phyloP scores from a whole-genome alignment of 2,888 invertebrate species.

The Drosophila subquinaria region DNA sequence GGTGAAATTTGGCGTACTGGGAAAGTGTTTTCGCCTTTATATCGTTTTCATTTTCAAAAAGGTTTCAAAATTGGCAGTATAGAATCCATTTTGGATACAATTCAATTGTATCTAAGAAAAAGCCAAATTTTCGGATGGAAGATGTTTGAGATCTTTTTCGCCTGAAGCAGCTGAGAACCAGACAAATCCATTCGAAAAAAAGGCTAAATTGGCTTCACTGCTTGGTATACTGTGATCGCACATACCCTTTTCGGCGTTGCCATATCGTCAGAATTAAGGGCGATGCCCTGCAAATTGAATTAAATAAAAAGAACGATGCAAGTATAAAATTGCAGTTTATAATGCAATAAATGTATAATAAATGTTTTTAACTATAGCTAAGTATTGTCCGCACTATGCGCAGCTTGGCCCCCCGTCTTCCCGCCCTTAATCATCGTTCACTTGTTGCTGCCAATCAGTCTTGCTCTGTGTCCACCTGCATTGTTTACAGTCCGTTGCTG shows the following conservation, averaged over 20 bases:
- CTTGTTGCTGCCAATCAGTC: constrained; percentile 62
- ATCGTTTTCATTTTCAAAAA: no score
- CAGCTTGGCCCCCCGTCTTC: constrained; percentile 29
- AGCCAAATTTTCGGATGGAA: no score
- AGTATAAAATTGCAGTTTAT: constrained; percentile 1
- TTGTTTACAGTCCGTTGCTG: constrained; percentile 65
- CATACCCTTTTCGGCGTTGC: constrained; percentile 13
- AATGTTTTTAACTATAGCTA: constrained; percentile 44
- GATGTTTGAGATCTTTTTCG: no score
- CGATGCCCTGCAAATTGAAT: not conserved
- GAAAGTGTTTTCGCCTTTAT: no score
- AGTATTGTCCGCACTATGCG: constrained; percentile 73
- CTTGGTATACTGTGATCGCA: no score
- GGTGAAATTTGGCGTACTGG: no score
- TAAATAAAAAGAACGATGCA: not conserved
- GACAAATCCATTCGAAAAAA: no score
- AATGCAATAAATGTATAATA: constrained; percentile 26
- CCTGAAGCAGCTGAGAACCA: no score
- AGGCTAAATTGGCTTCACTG: no score
- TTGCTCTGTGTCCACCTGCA: constrained; percentile 41
- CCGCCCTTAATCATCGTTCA: constrained; percentile 2
- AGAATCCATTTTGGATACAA: no score
- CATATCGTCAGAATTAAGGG: not conserved
- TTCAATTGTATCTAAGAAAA: no score
- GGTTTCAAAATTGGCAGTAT: no score